phyloP scores from a whole-genome alignment of 2,888 invertebrate genomes.

The Galerucella nymphaeae region DNA sequence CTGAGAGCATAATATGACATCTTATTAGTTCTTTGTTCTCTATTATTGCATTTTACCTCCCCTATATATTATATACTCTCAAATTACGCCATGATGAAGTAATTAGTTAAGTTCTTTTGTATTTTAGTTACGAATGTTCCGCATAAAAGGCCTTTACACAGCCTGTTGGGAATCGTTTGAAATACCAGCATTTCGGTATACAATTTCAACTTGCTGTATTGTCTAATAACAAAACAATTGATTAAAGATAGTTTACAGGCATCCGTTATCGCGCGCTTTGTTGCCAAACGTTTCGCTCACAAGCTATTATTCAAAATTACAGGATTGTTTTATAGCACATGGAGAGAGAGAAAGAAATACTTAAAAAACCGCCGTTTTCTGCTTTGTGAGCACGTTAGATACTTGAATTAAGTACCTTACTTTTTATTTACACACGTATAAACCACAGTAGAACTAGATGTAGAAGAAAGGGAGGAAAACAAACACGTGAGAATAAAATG shows the following conservation, averaged over 20 bases:
- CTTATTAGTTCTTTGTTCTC: conserved; percentile 4
- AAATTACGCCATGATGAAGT: conserved; percentile 17
- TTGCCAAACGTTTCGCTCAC: background rate
- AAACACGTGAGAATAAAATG: too few species aligned
- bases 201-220: conserved; percentile 16
- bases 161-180: conserved; percentile 6
- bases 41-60: conserved; percentile 3
- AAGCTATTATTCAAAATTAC: background rate
- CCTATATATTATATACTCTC: background rate
- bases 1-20: background rate
- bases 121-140: conserved; percentile 4
- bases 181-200: conserved; percentile 25
- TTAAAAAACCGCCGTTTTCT: too few species aligned
- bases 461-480: too few species aligned
- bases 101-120: conserved; percentile 15
- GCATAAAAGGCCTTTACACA: background rate
- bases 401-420: too few species aligned
- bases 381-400: too few species aligned
- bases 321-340: background rate
- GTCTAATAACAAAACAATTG: conserved; percentile 12
- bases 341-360: too few species aligned
- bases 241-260: background rate
- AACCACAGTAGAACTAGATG: too few species aligned
- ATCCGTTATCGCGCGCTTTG: background rate
- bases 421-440: too few species aligned